Base-by-base conservation (phyloP, 2,797 vertebrate species). In the Cyclopterus lumpus region DNA sequence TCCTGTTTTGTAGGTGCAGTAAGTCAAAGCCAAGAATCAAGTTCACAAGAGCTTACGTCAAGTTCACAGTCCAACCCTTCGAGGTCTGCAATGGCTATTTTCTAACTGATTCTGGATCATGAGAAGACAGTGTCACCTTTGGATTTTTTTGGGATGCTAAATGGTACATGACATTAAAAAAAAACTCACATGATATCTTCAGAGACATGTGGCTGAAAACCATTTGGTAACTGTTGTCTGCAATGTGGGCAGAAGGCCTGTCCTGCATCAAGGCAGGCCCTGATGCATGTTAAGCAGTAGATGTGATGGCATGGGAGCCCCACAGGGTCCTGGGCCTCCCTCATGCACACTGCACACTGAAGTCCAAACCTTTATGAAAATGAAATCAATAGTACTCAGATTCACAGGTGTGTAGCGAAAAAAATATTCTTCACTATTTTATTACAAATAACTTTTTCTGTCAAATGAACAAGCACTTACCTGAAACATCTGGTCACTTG, bases 241-340 rank as follows among this genome's bases (percentile, higher is more conserved):
- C 86, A 88, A 0, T 0, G 63, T 36, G 83, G 78, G 64, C 86
- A 88, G 1, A 30, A 77, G 8, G 20, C n/a, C 2, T 1, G 11
- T 64, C 73, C 81, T 63, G 67, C 8, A 16, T 75, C 28, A 49
- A 81, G 32, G 42, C 12, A 62, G 40, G 0, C 6, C 26, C 9
- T 58, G 36, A 83, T 77, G 64, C 86, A 85, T 51, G 63, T 22
- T 22, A 8, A 51, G 57, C 86, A 88, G 62, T 9, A 49, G 51
- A 88, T 81, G 57, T 88, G 83, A 67, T 40, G 22, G 30, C 86
- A 88, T 12, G 83, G 81, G 34, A 88, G 26, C 59, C 10, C 49
- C 6, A 88, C 75, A 34, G 86, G 79, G 8, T 85, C 73, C 20
- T 70, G 67, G 40, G 78, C 73, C 26, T 85, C 81, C 53, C 6